Evolutionary conservation across 92 coral and sea anemone species (phyloP).

Genomic region (Bergia puertoricense): DNA sequence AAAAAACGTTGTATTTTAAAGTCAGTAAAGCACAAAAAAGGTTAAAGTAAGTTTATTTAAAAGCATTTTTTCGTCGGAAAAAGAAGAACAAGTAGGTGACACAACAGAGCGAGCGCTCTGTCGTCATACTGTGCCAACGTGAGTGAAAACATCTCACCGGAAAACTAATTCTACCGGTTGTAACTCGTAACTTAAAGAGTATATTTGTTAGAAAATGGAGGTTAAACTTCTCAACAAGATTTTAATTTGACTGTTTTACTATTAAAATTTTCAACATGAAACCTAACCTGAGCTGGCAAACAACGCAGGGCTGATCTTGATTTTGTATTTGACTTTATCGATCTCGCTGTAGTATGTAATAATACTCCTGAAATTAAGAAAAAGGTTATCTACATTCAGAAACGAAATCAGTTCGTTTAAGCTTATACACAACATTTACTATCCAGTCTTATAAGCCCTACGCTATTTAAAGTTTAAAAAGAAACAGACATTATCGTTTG

Average conservation of each 20-base stretch:
- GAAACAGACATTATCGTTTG: too few relatives aligned
- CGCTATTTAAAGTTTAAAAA: neutral
- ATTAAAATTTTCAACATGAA: neutral
- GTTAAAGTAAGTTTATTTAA: neutral
- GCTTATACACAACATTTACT: neutral
- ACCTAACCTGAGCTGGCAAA: neutral
- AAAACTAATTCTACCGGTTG: too few relatives aligned
- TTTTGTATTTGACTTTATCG: neutral
- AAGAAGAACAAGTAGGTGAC: neutral
- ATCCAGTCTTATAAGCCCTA: neutral
- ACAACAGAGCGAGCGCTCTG: neutral
- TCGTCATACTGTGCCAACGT: constrained; percentile 7
- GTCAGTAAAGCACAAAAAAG: neutral
- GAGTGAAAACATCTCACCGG: neutral
- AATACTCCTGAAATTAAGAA: neutral
- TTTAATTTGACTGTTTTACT: neutral
- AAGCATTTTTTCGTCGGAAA: neutral
- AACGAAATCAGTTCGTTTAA: neutral
- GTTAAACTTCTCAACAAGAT: neutral
- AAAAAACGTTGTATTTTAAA: neutral
- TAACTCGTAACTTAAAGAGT: neutral
- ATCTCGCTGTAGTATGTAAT: neutral
- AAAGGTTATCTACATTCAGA: neutral
- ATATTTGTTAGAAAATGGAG: neutral
- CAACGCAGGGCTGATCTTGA: neutral